Percentiles rank a stretch among this genome's conserved stretches.
phyloP scores from a whole-genome alignment of 2,888 invertebrate genomes.

The Hemistola chrysoprasaria region DNA sequence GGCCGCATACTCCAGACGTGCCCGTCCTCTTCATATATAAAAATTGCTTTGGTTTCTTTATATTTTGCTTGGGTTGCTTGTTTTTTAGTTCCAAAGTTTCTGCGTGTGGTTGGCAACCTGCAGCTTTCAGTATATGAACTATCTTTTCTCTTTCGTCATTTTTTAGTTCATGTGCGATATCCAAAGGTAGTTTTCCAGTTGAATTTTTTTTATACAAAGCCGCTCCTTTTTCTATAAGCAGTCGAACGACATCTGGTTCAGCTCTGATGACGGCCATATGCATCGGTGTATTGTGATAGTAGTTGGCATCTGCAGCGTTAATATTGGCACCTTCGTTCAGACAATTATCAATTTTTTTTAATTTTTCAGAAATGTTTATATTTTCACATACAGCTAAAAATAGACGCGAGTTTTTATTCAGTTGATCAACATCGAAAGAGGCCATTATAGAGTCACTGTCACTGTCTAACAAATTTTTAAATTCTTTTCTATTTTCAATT shows the following conservation, averaged over 20 bases:
- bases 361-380: conserved; percentile 19
- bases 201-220: conserved; percentile 20
- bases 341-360: conserved; percentile 23
- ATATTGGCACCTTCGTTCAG: conserved; percentile 32
- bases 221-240: conserved; percentile 31
- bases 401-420: conserved; percentile 27
- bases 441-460: too few relatives aligned
- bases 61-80: background rate
- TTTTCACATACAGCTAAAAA: conserved; percentile 28
- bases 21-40: conserved; percentile 23
- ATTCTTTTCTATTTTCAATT: too few relatives aligned
- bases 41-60: background rate
- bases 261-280: conserved; percentile 32
- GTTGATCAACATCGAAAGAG: too few relatives aligned
- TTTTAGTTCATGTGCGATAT: conserved; percentile 23
- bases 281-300: conserved; percentile 30
- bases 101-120: background rate
- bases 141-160: conserved; percentile 12
- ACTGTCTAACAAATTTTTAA: too few relatives aligned
- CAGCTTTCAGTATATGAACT: conserved; percentile 5
- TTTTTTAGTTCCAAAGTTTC: conserved; percentile 1
- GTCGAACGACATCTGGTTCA: conserved; percentile 25
- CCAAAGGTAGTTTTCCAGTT: conserved; percentile 29
- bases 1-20: conserved; percentile 27
- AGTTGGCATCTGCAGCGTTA: conserved; percentile 33